phyloP scores from a whole-genome alignment of 2,888 invertebrate species.

The Apoda limacodes region DNA sequence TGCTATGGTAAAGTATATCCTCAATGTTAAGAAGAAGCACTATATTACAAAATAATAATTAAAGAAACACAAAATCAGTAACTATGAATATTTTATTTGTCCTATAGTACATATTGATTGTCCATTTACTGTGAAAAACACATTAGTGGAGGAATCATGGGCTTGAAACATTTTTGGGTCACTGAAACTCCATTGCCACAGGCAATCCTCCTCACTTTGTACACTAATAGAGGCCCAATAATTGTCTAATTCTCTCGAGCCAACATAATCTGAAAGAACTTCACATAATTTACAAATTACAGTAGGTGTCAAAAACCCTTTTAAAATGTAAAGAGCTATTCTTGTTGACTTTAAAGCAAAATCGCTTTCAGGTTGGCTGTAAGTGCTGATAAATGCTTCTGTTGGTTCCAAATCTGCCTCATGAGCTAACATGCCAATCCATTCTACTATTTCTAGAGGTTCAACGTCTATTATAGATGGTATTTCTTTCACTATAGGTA shows the following conservation, averaged over 20 bases:
- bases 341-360: constrained; percentile 35
- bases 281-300: constrained; percentile 30
- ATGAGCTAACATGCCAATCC: constrained; percentile 49
- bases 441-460: constrained; percentile 47
- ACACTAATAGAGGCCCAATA: constrained; percentile 48
- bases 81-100: constrained; percentile 51
- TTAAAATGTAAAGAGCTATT: constrained; percentile 36
- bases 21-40: too few relatives aligned
- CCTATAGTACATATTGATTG: constrained; percentile 37
- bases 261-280: constrained; percentile 31
- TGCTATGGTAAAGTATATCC: too few relatives aligned
- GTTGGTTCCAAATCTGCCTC: constrained; percentile 31
- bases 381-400: constrained; percentile 46
- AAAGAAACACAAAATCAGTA: constrained; percentile 5
- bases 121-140: constrained; percentile 36
- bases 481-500: constrained; percentile 35
- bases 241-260: constrained; percentile 29
- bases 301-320: constrained; percentile 41
- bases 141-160: constrained; percentile 41
- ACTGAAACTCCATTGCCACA: constrained; percentile 41
- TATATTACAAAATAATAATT: too few relatives aligned
- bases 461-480: constrained; percentile 41
- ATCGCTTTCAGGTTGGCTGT: constrained; percentile 39
- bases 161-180: constrained; percentile 43
- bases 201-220: constrained; percentile 43